phyloP scores from a whole-genome alignment of 2,797 vertebrate genomes.

The Limnodromus scolopaceus region DNA sequence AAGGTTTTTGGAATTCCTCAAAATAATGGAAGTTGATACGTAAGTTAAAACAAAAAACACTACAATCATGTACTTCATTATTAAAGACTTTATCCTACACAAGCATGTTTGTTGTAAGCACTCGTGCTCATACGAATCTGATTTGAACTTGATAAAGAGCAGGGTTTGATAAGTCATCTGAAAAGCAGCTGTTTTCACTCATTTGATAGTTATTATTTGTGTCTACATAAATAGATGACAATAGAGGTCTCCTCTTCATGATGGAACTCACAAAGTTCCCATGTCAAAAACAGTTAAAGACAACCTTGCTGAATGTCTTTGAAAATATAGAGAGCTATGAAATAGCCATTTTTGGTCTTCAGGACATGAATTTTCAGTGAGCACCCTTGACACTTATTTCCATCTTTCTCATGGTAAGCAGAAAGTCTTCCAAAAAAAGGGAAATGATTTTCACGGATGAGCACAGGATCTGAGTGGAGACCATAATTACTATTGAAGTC shows the following conservation, averaged over 20 bases:
- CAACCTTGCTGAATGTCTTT: background rate
- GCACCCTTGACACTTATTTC: background rate
- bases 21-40: background rate
- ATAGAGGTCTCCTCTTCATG: background rate
- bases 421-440: background rate
- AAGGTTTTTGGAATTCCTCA: background rate
- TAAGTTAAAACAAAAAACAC: background rate
- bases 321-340: background rate
- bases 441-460: background rate
- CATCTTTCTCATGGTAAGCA: background rate
- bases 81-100: background rate
- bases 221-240: background rate
- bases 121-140: background rate
- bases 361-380: background rate
- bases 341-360: background rate
- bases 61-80: background rate
- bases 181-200: background rate
- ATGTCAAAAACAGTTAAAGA: background rate
- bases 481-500: background rate
- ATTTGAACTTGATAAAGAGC: background rate
- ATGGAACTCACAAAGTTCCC: background rate
- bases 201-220: background rate
- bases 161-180: background rate
- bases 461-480: background rate
- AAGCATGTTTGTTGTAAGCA: background rate